Evolutionary conservation across 2,797 vertebrate genomes (phyloP).

Genomic region (Cyclopterus lumpus): DNA sequence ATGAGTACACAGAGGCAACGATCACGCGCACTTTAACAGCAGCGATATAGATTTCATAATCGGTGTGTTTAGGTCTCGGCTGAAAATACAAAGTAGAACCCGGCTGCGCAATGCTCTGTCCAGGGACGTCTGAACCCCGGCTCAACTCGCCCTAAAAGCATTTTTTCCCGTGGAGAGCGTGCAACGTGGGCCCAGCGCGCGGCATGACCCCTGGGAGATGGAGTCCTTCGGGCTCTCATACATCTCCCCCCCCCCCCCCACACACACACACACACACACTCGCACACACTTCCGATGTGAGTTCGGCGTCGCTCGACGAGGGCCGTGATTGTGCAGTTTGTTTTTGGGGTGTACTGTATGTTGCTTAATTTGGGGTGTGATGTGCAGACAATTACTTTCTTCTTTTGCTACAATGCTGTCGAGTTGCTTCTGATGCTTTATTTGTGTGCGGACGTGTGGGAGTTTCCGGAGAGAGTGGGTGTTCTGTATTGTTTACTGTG

Average conservation of each 20-base stretch:
- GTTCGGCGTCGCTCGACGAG: slow-evolving; percentile 4
- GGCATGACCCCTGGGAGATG: slow-evolving; percentile 36
- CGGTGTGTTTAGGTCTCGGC: not conserved
- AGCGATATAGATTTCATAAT: slow-evolving; percentile 5
- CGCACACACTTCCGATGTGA: slow-evolving; percentile 9
- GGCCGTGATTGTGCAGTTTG: not conserved
- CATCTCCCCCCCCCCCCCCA: not conserved
- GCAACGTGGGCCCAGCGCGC: not conserved
- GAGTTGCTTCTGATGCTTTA: slow-evolving; percentile 2
- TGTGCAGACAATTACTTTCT: slow-evolving; percentile 23
- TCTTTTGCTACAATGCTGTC: slow-evolving; percentile 2
- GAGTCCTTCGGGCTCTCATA: slow-evolving; percentile 26
- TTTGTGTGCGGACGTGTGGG: slow-evolving; percentile 17
- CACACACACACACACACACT: no score
- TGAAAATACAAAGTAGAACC: not conserved
- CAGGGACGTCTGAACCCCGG: slow-evolving; percentile 10
- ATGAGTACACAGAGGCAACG: not conserved
- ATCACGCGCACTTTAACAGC: not conserved
- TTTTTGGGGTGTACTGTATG: not conserved
- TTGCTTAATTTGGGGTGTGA: slow-evolving; percentile 3
- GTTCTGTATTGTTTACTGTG: slow-evolving; percentile 56
- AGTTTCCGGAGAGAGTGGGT: slow-evolving; percentile 24
- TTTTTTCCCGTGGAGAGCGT: not conserved
- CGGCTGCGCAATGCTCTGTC: not conserved
- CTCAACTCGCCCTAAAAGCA: slow-evolving; percentile 11